Conservation (phyloP, 2,888 invertebrate species). For the Emmelina monodactyla region DNA sequence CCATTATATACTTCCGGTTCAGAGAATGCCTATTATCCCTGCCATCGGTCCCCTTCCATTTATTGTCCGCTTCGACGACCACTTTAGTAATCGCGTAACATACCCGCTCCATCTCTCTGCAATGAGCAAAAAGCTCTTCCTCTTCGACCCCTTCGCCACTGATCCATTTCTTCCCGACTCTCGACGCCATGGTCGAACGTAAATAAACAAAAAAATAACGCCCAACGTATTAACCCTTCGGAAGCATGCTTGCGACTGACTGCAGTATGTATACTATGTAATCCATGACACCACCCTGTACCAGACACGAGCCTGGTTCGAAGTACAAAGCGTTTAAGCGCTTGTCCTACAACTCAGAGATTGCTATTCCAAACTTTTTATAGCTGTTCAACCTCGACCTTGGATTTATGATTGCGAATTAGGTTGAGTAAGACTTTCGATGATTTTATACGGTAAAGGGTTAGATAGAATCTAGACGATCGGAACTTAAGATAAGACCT, state of each 20-base stretch:
- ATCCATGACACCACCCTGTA: conserved; percentile 46
- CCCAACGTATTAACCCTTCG: conserved; percentile 27
- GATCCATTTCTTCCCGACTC: conserved; percentile 58
- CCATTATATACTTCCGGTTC: conserved; percentile 54
- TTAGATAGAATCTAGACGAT: too few species aligned
- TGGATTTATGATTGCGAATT: conserved; percentile 26
- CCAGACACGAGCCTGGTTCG: background rate
- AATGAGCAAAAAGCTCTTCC: conserved; percentile 53
- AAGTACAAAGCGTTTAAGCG: conserved; percentile 23
- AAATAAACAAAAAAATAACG: conserved; percentile 14
- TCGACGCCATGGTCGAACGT: conserved; percentile 4
- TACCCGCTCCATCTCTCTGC: conserved; percentile 56
- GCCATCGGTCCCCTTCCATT: conserved; percentile 44
- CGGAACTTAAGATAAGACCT: too few species aligned
- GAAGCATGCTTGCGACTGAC: conserved; percentile 40
- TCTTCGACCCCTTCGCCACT: conserved; percentile 60
- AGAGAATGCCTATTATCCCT: conserved; percentile 32
- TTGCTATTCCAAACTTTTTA: conserved; percentile 41
- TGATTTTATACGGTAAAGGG: too few species aligned
- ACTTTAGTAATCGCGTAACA: conserved; percentile 53
- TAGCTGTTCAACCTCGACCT: conserved; percentile 34
- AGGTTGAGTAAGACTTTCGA: too few species aligned
- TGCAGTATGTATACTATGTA: conserved; percentile 30
- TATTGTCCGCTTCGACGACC: conserved; percentile 50
- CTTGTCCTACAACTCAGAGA: conserved; percentile 45